Percentiles rank a stretch among this genome's conserved stretches.
Conservation (phyloP, 2,888 invertebrate species). For the Xylophagus ater region DNA sequence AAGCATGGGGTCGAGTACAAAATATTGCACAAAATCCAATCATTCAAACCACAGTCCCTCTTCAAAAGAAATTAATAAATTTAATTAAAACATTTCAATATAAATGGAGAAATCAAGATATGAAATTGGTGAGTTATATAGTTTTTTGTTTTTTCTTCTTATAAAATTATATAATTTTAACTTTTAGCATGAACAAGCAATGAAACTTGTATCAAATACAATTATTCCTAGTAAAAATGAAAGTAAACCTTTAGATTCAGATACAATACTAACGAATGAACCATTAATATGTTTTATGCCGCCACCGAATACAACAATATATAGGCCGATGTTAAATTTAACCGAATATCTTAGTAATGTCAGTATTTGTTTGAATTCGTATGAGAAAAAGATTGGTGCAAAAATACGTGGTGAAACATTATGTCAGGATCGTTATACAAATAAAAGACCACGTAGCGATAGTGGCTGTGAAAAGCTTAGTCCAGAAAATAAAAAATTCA, state of each 20-base stretch:
- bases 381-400: slow-evolving; percentile 58
- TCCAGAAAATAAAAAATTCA: slow-evolving; percentile 41
- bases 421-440: slow-evolving; percentile 25
- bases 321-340: slow-evolving; percentile 60
- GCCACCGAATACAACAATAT: slow-evolving; percentile 51
- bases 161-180: slow-evolving; percentile 2
- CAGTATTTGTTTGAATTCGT: slow-evolving; percentile 65
- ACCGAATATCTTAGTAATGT: slow-evolving; percentile 67
- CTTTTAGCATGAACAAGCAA: slow-evolving; percentile 9
- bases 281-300: slow-evolving; percentile 40
- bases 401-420: slow-evolving; percentile 41
- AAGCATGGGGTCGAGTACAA: slow-evolving; percentile 76
- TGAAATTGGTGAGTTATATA: slow-evolving; percentile 23
- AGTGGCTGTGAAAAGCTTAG: slow-evolving; percentile 44
- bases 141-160: too few relatives aligned
- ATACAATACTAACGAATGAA: slow-evolving; percentile 21
- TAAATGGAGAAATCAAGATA: slow-evolving; percentile 59
- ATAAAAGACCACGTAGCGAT: slow-evolving; percentile 46
- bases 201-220: neutral
- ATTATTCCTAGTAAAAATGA: neutral
- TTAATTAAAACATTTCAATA: slow-evolving; percentile 60
- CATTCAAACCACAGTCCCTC: slow-evolving; percentile 56
- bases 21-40: slow-evolving; percentile 83
- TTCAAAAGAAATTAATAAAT: slow-evolving; percentile 60
- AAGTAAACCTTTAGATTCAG: neutral